These are phyloP conservation scores for Sogatella furcifera DNA, from an alignment of 1,140 invertebrate genomes.

Conservation along the genomic window DNA sequence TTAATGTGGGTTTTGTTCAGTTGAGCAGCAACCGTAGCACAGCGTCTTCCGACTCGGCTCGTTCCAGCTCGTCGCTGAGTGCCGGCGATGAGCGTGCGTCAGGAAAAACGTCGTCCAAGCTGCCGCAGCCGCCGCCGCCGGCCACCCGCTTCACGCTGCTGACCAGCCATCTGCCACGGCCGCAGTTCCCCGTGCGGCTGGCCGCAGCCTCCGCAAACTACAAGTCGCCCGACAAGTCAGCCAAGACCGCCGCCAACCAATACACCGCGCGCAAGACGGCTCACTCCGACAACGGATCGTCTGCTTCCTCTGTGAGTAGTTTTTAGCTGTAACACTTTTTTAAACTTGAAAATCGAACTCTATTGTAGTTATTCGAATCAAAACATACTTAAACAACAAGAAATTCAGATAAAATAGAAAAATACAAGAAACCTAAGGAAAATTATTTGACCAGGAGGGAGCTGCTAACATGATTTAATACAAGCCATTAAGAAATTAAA, in stretches of 20 bases:
- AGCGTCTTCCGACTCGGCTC: background rate
- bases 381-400: too few species aligned
- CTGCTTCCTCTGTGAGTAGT: slow-evolving; percentile 10
- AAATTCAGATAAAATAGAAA: too few species aligned
- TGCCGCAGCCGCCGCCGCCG: slow-evolving; percentile 20
- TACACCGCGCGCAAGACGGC: slow-evolving; percentile 1
- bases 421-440: too few species aligned
- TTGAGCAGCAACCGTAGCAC: background rate
- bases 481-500: too few species aligned
- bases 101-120: background rate
- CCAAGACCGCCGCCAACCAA: slow-evolving; percentile 57
- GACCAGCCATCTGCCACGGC: slow-evolving; percentile 55
- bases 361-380: too few species aligned
- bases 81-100: background rate
- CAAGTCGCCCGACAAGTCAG: slow-evolving; percentile 32
- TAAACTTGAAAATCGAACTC: too few species aligned
- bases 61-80: background rate
- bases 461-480: too few species aligned
- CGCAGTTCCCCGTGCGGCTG: slow-evolving; percentile 51
- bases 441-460: too few species aligned
- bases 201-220: slow-evolving; percentile 29
- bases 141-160: slow-evolving; percentile 55
- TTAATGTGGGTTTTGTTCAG: background rate
- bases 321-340: too few species aligned
- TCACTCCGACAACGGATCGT: slow-evolving; percentile 11